Evolutionary conservation across 2,113 vertebrate species (phyloP), one percentile per base, ranked within the genome.

Genomic region (Tychaedon coryphoeus): DNA sequence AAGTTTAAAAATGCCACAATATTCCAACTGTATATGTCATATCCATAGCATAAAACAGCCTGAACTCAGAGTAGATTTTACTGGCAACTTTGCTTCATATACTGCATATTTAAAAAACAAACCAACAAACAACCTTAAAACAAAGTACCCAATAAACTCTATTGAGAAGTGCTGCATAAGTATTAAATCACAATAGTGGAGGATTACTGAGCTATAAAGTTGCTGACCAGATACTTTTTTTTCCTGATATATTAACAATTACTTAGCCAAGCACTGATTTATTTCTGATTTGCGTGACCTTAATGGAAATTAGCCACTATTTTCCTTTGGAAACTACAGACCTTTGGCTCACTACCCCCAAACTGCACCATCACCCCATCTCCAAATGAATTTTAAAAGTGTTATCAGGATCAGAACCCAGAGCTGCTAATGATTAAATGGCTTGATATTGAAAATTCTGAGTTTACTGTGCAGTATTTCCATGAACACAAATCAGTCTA

Each of bases 281-380:
- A 7, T 33, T 70, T 85, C 38, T 67, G 22, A 72, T 64, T 77
- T 73, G 5, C 25, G 62, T 31, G 8, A 77, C 33, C 20, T 51
- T 56, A 79, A 43, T 19, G 38, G 19, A 95, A 71, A 48, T 61
- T 8, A 69, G 29, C 16, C 25, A 29, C 8, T 13, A 31, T 65
- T 57, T 61, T 82, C 25, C 38, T 76, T 90, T 75, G 17, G 45
- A 75, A 92, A 69, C 40, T 10, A 75, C 13, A 69, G 36, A 70
- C 36, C 5, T 78, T 19, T 34, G 33, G 34, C 13, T 77, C 20
- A 47, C 6, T 19, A 15, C 34, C 8, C 16, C 25, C 25, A 23
- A 66, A 70, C 2, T 33, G 9, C 28, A 73, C 14, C 48, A 38
- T 18, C 1, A 1, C 1, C 2, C 10, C 6, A 33, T 2, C 3